Evolutionary conservation across 2,797 vertebrate species (phyloP).

Genomic region (Amphiprion clarkii): DNA sequence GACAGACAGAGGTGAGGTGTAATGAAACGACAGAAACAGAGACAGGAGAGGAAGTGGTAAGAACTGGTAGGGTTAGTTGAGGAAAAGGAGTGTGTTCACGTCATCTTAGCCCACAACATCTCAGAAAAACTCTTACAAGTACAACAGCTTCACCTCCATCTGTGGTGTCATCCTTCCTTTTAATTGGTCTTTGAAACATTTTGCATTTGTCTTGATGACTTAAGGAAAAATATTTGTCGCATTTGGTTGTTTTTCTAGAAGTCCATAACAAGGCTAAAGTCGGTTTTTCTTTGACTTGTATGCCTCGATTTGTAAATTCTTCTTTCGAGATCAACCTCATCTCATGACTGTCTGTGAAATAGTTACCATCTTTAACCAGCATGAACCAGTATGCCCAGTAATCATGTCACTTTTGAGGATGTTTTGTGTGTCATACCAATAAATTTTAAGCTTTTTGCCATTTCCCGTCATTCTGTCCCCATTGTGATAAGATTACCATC

Average conservation of each 20-base stretch:
- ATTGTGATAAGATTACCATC: no score
- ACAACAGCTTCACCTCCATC: constrained; percentile 7
- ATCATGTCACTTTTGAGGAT: no score
- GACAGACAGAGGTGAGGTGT: constrained; percentile 64
- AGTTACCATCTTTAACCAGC: no score
- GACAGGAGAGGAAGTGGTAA: constrained; percentile 54
- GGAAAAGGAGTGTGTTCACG: not conserved
- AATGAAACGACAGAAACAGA: constrained; percentile 67
- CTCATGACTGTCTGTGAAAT: no score
- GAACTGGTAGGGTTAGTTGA: constrained; percentile 12
- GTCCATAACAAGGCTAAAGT: not conserved
- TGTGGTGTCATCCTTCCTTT: not conserved
- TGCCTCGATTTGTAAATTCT: no score
- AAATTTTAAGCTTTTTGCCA: no score
- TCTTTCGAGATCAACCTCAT: no score
- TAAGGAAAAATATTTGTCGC: no score
- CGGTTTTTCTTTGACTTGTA: not conserved
- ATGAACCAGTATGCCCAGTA: no score
- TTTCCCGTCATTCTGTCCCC: no score
- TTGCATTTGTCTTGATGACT: not conserved
- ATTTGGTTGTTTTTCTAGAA: not conserved
- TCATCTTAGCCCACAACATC: not conserved
- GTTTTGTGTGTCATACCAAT: no score
- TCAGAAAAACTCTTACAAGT: not conserved
- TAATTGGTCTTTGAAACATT: constrained; percentile 6